Conservation (phyloP, 2,888 invertebrate species). For the Mycalesis mineus region DNA sequence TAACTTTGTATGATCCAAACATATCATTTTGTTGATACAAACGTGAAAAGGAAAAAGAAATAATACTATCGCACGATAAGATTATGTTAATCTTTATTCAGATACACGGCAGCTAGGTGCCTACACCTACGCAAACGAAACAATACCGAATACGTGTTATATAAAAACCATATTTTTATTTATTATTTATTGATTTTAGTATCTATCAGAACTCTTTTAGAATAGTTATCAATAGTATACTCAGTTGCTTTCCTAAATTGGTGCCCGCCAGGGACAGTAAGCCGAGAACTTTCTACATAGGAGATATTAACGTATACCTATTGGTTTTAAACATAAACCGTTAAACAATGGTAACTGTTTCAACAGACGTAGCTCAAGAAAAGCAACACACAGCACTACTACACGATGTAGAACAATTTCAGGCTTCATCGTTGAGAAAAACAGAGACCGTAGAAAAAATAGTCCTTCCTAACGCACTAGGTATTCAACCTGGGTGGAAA, state of each 20-base stretch:
- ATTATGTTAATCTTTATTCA: neutral
- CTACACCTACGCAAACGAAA: neutral
- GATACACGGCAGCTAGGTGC: neutral
- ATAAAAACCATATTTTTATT: too few relatives aligned
- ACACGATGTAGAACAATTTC: slow-evolving; percentile 87
- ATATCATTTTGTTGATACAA: too few relatives aligned
- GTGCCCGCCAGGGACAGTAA: neutral
- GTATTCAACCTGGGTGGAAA: slow-evolving; percentile 63
- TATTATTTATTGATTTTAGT: too few relatives aligned
- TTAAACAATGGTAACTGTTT: slow-evolving; percentile 43
- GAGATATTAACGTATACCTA: too few relatives aligned
- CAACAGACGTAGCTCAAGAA: slow-evolving; percentile 84
- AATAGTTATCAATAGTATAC: too few relatives aligned
- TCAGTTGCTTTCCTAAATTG: too few relatives aligned
- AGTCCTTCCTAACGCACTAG: slow-evolving; percentile 90
- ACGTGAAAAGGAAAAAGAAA: neutral
- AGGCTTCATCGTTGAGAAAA: slow-evolving; percentile 84
- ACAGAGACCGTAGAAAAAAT: slow-evolving; percentile 90
- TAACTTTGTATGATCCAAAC: too few relatives aligned
- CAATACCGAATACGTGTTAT: too few relatives aligned
- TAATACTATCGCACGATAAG: neutral
- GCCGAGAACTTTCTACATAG: too few relatives aligned
- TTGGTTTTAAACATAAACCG: neutral
- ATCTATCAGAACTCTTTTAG: too few relatives aligned
- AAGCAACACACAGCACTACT: slow-evolving; percentile 86